Base-by-base conservation (phyloP, 2,113 vertebrate genomes). In the Coptodon bakossiorum region DNA sequence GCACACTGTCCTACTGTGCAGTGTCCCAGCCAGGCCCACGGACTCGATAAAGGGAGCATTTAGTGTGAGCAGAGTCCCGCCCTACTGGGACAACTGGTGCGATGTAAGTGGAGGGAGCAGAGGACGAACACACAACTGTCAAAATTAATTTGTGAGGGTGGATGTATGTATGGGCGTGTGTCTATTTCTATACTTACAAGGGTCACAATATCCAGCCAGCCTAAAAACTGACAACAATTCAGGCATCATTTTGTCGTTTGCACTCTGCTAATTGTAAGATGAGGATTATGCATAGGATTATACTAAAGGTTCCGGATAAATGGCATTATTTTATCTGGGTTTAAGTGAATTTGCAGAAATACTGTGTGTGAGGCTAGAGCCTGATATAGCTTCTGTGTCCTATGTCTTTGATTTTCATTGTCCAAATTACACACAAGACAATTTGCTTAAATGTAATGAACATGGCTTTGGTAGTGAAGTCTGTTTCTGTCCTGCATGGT, bases 11-110 rank as follows among this genome's bases (percentile, higher is more conserved):
- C 95, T 95, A 94, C 95, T 96, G 96, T 94, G 93, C 94, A 90
- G 94, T 92, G 92, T 96, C 83, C 94, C 91, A 95, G 94, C 93
- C 93, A 93, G 95, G 92, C 88, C 91, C 80, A 94, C 90, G 95
- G 93, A 95, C 83, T 97, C 97, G 96, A 96, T 96, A 96, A 95
- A 96, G 97, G 95, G 94, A 95, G 95, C 85, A 86, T 96, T 97
- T 97, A 96, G 95, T 91, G 87, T 83, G 78, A 91, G 94, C 86
- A 89, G 89, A 88, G 91, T 94, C 84, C 89, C 88, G 84, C 86
- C 83, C 79, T 48, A 36, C 83, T 78, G 87, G 90, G 95, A 94
- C 95, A 96, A 95, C 93, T 95, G 94, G 56, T 90, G 90, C 71
- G 83, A 86, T 85, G 90, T 89, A 56, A 4, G 54, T 82, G 82